Percentiles rank a stretch among this genome's conserved stretches.
These are phyloP conservation scores for Myopa tessellatipennis DNA, from an alignment of 2,888 invertebrate species.

Conservation along the genomic window DNA sequence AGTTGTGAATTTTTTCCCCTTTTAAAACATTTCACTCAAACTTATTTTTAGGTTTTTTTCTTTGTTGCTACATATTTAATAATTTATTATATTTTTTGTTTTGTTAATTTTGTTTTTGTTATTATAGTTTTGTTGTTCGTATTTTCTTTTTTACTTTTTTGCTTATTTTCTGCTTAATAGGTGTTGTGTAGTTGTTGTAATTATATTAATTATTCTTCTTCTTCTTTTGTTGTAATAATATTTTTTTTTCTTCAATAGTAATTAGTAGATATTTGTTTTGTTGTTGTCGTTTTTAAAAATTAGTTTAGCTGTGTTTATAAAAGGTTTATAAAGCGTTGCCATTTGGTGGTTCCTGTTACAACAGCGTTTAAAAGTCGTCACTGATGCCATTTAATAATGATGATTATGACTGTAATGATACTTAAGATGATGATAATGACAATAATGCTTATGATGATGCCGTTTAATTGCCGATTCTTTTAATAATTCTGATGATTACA, in stretches of 20 bases:
- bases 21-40: slow-evolving; percentile 38
- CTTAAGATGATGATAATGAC: slow-evolving; percentile 22
- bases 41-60: slow-evolving; percentile 37
- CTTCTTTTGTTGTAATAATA: slow-evolving; percentile 41
- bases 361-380: slow-evolving; percentile 54
- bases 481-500: slow-evolving; percentile 4
- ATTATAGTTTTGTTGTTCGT: slow-evolving; percentile 15
- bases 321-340: slow-evolving; percentile 63
- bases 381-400: slow-evolving; percentile 39
- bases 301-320: slow-evolving; percentile 37
- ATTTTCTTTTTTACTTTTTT: too few relatives aligned
- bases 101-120: slow-evolving; percentile 39
- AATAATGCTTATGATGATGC: slow-evolving; percentile 26
- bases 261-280: slow-evolving; percentile 34
- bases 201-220: slow-evolving; percentile 44
- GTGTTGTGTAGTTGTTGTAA: slow-evolving; percentile 39
- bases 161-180: slow-evolving; percentile 26
- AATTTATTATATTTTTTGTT: slow-evolving; percentile 45
- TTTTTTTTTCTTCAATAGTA: slow-evolving; percentile 31
- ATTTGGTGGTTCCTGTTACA: slow-evolving; percentile 67
- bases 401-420: background rate
- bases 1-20: slow-evolving; percentile 6
- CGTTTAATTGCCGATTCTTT: background rate
- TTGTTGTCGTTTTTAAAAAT: slow-evolving; percentile 42
- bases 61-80: slow-evolving; percentile 41